These are phyloP conservation scores for Sparus aurata DNA, from an alignment of 2,797 vertebrate genomes.

Conservation along the genomic window DNA sequence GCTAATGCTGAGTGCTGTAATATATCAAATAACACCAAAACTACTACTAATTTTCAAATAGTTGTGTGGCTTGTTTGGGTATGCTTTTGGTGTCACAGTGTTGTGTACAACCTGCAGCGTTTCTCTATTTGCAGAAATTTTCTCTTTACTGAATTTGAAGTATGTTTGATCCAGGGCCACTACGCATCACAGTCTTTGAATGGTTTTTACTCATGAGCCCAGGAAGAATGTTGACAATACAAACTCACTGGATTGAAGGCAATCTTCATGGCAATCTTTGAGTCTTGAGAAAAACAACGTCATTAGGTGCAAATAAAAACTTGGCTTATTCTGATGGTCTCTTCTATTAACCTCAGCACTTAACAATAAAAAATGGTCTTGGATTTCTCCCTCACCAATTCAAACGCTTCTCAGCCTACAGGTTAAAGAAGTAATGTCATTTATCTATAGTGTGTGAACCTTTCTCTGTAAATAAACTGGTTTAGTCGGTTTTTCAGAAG, in stretches of 20 bases:
- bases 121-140: not conserved
- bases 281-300: not conserved
- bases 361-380: not conserved
- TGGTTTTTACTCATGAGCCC: not conserved
- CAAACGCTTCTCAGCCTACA: too few relatives aligned
- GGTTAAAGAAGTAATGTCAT: not conserved
- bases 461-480: not conserved
- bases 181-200: not conserved
- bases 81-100: not conserved
- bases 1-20: not conserved
- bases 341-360: not conserved
- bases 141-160: not conserved
- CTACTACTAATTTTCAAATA: not conserved
- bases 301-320: not conserved
- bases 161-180: not conserved
- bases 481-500: not conserved
- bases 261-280: not conserved
- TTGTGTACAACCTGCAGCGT: not conserved
- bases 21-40: not conserved
- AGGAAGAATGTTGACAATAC: not conserved
- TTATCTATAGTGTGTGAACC: not conserved
- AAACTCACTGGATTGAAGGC: not conserved
- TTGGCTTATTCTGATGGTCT: not conserved
- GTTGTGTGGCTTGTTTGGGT: too few relatives aligned
- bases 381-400: too few relatives aligned